A percentile compares a stretch with the other conserved stretches of the same genome.
Conservation (phyloP, 2,888 invertebrate species). For the Tupiocoris notatus region DNA sequence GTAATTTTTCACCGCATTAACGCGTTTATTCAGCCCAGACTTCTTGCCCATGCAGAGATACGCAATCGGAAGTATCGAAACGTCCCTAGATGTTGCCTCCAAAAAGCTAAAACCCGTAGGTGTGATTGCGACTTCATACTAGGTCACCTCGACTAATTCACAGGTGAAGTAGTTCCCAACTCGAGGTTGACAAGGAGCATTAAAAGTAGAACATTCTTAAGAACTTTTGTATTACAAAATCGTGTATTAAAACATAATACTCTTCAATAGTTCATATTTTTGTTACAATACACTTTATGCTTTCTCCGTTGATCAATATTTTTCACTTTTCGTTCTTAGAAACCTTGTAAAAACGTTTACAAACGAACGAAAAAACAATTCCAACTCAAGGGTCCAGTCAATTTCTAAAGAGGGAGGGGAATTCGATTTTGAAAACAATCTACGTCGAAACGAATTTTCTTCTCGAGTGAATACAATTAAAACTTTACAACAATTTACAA, state of each 20-base stretch:
- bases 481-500: constrained; percentile 38
- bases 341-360: constrained; percentile 15
- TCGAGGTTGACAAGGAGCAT: too few relatives aligned
- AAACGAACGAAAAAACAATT: constrained; percentile 17
- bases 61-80: too few relatives aligned
- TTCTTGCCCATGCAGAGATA: too few relatives aligned
- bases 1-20: too few relatives aligned
- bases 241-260: constrained; percentile 51
- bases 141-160: too few relatives aligned
- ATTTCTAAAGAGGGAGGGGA: constrained; percentile 8
- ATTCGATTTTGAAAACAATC: constrained; percentile 26
- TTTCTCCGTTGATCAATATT: constrained; percentile 36
- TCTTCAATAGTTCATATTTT: constrained; percentile 48
- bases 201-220: constrained; percentile 15
- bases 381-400: constrained; percentile 17
- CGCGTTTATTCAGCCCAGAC: too few relatives aligned
- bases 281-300: constrained; percentile 53
- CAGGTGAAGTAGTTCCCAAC: too few relatives aligned
- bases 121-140: too few relatives aligned
- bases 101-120: too few relatives aligned
- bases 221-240: constrained; percentile 48
- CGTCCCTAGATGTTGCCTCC: too few relatives aligned
- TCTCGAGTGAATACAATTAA: constrained; percentile 19
- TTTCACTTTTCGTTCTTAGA: constrained; percentile 8
- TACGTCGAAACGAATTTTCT: constrained; percentile 32